These are phyloP conservation scores for Sylvilagus floridanus DNA, from an alignment of 2,797 vertebrate genomes.

Conservation along the genomic window DNA sequence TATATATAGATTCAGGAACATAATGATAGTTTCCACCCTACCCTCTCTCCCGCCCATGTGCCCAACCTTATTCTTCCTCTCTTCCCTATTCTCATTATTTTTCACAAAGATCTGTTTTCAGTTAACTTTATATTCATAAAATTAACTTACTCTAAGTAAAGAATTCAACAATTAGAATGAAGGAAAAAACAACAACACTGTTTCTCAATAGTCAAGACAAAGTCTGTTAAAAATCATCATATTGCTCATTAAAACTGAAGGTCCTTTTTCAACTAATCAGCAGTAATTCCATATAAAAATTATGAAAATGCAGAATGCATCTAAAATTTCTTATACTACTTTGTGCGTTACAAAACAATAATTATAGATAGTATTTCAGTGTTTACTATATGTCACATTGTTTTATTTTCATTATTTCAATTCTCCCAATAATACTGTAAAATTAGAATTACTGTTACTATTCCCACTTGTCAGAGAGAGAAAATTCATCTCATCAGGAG, in stretches of 20 bases:
- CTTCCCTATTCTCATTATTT: no score
- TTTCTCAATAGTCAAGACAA: no score
- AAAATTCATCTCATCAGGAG: background rate
- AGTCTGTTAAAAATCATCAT: no score
- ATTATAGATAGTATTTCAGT: background rate
- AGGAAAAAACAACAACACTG: no score
- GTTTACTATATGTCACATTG: background rate
- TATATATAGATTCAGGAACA: no score
- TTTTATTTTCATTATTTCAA: background rate
- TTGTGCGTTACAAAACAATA: constrained; percentile 40
- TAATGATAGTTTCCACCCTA: no score
- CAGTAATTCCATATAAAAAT: background rate
- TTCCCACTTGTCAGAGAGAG: background rate
- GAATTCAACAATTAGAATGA: no score
- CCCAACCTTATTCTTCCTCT: no score
- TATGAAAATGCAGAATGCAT: background rate
- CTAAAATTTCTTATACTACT: background rate
- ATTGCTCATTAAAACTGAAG: background rate
- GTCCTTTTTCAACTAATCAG: background rate
- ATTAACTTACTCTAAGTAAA: no score
- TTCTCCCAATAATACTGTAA: background rate
- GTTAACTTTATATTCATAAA: no score
- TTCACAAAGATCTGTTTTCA: no score
- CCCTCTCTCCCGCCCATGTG: no score
- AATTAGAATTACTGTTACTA: background rate